These are phyloP conservation scores for Potamilus streckersoni DNA, from an alignment of 1,140 invertebrate species.

Conservation along the genomic window DNA sequence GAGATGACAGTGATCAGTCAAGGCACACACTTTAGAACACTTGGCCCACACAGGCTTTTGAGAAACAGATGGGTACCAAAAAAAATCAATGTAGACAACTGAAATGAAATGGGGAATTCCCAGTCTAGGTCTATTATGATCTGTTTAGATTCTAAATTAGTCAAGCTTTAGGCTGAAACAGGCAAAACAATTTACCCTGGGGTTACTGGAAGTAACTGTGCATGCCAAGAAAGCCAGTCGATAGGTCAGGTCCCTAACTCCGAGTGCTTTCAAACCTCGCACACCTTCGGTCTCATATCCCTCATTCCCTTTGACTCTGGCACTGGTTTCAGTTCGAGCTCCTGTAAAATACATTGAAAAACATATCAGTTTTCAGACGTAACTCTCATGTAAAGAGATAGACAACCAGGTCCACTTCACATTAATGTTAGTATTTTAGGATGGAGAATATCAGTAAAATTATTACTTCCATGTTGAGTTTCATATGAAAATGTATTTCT, in stretches of 20 bases:
- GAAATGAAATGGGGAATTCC: neutral
- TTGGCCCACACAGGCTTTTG: too few species aligned
- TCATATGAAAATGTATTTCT: too few species aligned
- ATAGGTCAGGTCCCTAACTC: slow-evolving; percentile 96
- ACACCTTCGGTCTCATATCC: slow-evolving; percentile 87
- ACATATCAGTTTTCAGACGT: too few species aligned
- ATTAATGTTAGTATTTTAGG: too few species aligned
- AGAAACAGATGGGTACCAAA: neutral
- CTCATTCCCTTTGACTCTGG: slow-evolving; percentile 77
- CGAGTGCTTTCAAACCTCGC: slow-evolving; percentile 90
- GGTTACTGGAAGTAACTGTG: slow-evolving; percentile 87
- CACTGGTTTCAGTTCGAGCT: slow-evolving; percentile 83
- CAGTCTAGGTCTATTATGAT: neutral
- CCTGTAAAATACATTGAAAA: slow-evolving; percentile 45
- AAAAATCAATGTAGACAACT: neutral
- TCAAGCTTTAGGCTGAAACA: neutral
- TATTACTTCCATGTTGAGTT: too few species aligned
- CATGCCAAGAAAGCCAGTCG: slow-evolving; percentile 95
- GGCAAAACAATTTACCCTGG: slow-evolving; percentile 72
- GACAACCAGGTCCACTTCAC: too few species aligned
- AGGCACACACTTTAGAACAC: neutral
- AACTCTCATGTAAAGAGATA: too few species aligned
- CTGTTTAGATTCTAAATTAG: neutral
- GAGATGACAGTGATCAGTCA: neutral
- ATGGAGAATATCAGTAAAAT: too few species aligned